A percentile compares a stretch with the other conserved stretches of the same genome.
Conservation (phyloP, 1,140 invertebrate genomes). For the Rhyzopertha dominica region DNA sequence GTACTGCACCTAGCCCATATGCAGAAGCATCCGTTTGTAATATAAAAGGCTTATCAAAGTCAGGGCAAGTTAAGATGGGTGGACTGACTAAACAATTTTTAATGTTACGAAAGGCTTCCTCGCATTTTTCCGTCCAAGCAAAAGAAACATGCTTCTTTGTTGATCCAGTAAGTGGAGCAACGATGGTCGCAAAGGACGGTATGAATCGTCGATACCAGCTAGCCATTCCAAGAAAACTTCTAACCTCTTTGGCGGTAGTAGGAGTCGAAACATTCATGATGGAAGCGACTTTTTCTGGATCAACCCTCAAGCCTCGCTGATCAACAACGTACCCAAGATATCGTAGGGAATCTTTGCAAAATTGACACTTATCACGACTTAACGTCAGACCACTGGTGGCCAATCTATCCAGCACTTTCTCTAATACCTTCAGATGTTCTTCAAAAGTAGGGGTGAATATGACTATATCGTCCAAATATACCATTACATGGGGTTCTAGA, state of each 20-base stretch:
- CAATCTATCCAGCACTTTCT: conserved; percentile 7
- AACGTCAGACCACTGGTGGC: background rate
- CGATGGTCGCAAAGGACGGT: conserved; percentile 35
- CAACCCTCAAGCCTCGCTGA: background rate
- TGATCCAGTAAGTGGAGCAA: conserved; percentile 40
- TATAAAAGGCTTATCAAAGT: conserved; percentile 23
- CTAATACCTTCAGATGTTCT: conserved; percentile 11
- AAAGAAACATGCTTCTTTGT: conserved; percentile 17
- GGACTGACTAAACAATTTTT: conserved; percentile 18
- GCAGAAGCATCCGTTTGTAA: conserved; percentile 22
- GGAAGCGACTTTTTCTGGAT: background rate
- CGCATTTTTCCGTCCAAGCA: conserved; percentile 18
- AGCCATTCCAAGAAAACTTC: conserved; percentile 30
- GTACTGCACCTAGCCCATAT: conserved; percentile 19
- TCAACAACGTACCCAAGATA: conserved; percentile 6
- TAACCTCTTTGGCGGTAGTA: conserved; percentile 21
- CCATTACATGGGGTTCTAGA: conserved; percentile 14
- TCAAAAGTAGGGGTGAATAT: background rate
- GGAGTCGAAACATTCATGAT: conserved; percentile 1
- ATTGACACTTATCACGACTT: conserved; percentile 15
- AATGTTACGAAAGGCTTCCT: conserved; percentile 12
- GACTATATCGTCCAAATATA: conserved; percentile 19
- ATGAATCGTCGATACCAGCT: conserved; percentile 44
- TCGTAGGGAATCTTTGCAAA: background rate
- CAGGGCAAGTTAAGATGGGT: conserved; percentile 21